phyloP scores from a whole-genome alignment of 2,888 invertebrate species.

The Athrips mouffetella region DNA sequence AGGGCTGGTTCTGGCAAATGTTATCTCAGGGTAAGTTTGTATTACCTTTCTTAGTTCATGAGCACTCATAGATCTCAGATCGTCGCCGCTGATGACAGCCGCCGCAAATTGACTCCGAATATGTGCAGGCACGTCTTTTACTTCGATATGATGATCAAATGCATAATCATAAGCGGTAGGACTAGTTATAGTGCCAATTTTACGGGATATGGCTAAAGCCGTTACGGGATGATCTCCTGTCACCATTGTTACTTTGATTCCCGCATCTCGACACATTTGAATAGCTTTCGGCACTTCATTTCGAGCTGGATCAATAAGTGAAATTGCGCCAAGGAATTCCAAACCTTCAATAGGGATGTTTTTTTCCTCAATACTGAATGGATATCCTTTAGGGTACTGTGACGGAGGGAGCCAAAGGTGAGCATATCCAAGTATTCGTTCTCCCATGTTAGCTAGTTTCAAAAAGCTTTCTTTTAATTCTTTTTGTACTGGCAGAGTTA shows the following conservation, averaged over 20 bases:
- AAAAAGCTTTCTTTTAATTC: constrained; percentile 82
- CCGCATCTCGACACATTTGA: constrained; percentile 81
- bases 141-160: constrained; percentile 75
- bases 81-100: constrained; percentile 68
- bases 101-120: constrained; percentile 60
- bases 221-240: constrained; percentile 87
- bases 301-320: constrained; percentile 86
- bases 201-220: constrained; percentile 83
- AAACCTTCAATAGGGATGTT: constrained; percentile 83
- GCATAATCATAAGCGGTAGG: constrained; percentile 85
- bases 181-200: constrained; percentile 81
- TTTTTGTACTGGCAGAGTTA: constrained; percentile 61
- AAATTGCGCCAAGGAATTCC: constrained; percentile 80
- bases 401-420: constrained; percentile 80
- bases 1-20: constrained; percentile 85
- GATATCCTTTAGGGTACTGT: constrained; percentile 68
- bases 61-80: constrained; percentile 77
- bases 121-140: constrained; percentile 69
- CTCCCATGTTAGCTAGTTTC: constrained; percentile 90
- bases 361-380: constrained; percentile 76
- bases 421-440: constrained; percentile 91
- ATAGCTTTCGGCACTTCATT: constrained; percentile 82
- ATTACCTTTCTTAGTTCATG: constrained; percentile 78
- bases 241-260: constrained; percentile 85
- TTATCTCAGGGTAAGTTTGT: constrained; percentile 81